These are phyloP conservation scores for Pheosia tremula DNA, from an alignment of 2,888 invertebrate species.

Conservation along the genomic window DNA sequence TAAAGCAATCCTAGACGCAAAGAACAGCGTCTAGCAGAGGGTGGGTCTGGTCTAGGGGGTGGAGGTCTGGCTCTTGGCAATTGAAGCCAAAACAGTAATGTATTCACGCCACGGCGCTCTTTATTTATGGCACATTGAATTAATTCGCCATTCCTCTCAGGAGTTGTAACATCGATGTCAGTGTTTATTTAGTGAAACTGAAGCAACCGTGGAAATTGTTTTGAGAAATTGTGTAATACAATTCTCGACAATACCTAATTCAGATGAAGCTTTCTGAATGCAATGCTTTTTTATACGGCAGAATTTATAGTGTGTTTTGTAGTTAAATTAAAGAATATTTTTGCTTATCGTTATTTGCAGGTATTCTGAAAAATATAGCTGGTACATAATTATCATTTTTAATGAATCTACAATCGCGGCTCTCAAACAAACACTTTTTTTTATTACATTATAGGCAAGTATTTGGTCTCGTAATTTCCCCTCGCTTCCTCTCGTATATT, in stretches of 20 bases:
- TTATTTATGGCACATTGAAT: constrained; percentile 4
- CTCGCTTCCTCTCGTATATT: not conserved
- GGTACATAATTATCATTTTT: not conserved
- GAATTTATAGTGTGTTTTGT: too few relatives aligned
- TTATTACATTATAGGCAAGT: too few relatives aligned
- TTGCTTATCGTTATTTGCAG: not conserved
- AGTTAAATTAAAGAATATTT: not conserved
- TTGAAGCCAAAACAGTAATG: not conserved
- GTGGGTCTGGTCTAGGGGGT: not conserved
- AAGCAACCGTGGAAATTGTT: not conserved
- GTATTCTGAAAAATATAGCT: not conserved
- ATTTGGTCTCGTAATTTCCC: too few relatives aligned
- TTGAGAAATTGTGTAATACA: not conserved
- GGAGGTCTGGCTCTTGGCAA: not conserved
- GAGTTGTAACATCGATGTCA: not conserved
- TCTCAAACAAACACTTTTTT: not conserved
- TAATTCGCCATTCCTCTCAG: constrained; percentile 2
- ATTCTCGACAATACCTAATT: too few relatives aligned
- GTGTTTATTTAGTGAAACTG: not conserved
- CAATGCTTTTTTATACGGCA: too few relatives aligned
- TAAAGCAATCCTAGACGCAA: not conserved
- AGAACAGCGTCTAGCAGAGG: not conserved
- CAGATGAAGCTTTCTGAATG: too few relatives aligned
- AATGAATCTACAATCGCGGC: not conserved
- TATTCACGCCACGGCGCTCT: constrained; percentile 1